These are phyloP conservation scores for Micronycteris hirsuta DNA, from an alignment of 2,113 vertebrate genomes.

Conservation along the genomic window DNA sequence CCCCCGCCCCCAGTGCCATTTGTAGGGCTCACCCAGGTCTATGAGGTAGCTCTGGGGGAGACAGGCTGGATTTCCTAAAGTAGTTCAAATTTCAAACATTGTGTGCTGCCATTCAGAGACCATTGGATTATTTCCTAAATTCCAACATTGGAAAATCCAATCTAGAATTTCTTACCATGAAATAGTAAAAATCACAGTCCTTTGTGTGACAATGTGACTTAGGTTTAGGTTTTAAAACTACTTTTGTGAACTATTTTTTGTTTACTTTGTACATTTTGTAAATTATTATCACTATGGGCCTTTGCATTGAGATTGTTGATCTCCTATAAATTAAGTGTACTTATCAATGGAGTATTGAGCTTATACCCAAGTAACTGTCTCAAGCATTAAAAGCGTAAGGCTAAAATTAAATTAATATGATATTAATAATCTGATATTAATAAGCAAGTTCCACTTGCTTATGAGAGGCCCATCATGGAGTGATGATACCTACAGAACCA, in stretches of 20 bases:
- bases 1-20: fast-evolving
- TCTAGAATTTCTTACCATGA: neutral
- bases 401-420: neutral
- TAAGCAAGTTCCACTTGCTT: neutral
- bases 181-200: neutral
- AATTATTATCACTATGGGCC: neutral
- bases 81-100: neutral
- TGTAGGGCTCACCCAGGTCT: neutral
- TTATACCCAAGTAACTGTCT: neutral
- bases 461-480: neutral
- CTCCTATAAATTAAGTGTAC: neutral
- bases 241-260: neutral
- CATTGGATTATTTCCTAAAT: neutral
- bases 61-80: neutral
- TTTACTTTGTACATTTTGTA: neutral
- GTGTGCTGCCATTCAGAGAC: neutral
- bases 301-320: neutral
- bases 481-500: neutral
- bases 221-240: neutral
- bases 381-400: neutral
- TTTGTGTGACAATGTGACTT: neutral
- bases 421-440: neutral
- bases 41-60: neutral
- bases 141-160: neutral
- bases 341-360: neutral